Conservation (phyloP, 2,797 vertebrate species). For the Fistularia tabacaria region DNA sequence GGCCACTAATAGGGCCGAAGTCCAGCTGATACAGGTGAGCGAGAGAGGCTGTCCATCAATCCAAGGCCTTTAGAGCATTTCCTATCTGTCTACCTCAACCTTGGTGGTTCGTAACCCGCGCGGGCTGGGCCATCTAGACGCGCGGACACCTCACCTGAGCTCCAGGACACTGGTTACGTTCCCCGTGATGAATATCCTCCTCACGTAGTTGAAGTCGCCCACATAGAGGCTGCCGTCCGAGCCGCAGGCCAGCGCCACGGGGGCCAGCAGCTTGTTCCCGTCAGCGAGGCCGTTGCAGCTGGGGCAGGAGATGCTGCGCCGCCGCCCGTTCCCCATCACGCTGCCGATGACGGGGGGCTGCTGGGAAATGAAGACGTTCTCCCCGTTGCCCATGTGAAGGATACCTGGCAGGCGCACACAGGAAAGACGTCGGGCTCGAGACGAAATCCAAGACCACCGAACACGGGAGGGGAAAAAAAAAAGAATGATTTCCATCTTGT, state of each 20-base stretch:
- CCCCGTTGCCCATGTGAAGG: slow-evolving; percentile 96
- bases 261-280: slow-evolving; percentile 96
- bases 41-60: slow-evolving; percentile 52
- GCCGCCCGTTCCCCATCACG: slow-evolving; percentile 94
- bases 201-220: slow-evolving; percentile 98
- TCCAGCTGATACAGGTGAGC: slow-evolving; percentile 62
- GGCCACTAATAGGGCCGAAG: slow-evolving; percentile 29
- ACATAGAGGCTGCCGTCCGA: slow-evolving; percentile 95
- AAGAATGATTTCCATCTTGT: no score
- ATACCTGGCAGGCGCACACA: slow-evolving; percentile 78
- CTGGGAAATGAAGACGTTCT: slow-evolving; percentile 98
- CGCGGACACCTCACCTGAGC: slow-evolving; percentile 83
- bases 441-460: no score
- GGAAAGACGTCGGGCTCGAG: slow-evolving; percentile 7
- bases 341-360: slow-evolving; percentile 95
- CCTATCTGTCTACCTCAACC: slow-evolving; percentile 50
- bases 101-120: slow-evolving; percentile 43
- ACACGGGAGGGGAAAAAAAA: no score
- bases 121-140: slow-evolving; percentile 9
- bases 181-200: slow-evolving; percentile 94
- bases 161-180: slow-evolving; percentile 97
- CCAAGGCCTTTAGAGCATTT: slow-evolving; percentile 52
- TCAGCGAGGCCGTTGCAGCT: slow-evolving; percentile 98
- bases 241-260: slow-evolving; percentile 90
- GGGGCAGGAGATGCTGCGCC: slow-evolving; percentile 96